Percentiles rank a stretch among this genome's conserved stretches.
phyloP scores from a whole-genome alignment of 2,113 vertebrate species.

The Pyrgilauda ruficollis region DNA sequence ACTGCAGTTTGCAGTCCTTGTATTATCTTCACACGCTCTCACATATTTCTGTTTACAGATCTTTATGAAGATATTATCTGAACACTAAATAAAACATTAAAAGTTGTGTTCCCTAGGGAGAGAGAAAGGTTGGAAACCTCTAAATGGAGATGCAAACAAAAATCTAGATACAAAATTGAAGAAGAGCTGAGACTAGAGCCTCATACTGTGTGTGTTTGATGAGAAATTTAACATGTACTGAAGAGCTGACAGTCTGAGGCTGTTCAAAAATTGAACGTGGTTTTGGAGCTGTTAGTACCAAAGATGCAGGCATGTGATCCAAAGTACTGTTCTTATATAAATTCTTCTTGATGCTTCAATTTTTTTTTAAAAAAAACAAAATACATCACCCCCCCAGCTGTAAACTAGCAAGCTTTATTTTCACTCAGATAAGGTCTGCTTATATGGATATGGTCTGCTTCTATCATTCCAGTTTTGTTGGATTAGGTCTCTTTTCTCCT shows the following conservation, averaged over 20 bases:
- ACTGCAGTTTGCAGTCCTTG: background rate
- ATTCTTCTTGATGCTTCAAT: background rate
- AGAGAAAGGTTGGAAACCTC: background rate
- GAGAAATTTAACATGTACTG: background rate
- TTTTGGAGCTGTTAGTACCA: background rate
- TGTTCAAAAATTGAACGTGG: background rate
- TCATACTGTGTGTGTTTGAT: background rate
- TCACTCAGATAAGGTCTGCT: background rate
- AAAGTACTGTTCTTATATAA: background rate
- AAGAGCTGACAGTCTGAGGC: background rate
- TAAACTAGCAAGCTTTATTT: background rate
- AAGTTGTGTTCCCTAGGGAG: background rate
- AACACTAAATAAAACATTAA: constrained; percentile 8
- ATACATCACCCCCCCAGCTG: fast-evolving
- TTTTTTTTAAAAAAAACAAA: too few species aligned
- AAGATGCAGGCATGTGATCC: background rate
- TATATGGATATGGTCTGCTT: background rate
- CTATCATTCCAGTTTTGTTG: background rate
- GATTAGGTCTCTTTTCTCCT: background rate
- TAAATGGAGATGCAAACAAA: background rate
- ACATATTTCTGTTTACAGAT: background rate
- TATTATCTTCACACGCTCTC: background rate
- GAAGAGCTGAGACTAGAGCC: background rate
- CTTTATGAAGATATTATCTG: background rate
- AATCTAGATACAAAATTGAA: background rate